These are phyloP conservation scores for Cervus canadensis DNA, from an alignment of 2,113 vertebrate genomes.

Conservation along the genomic window DNA sequence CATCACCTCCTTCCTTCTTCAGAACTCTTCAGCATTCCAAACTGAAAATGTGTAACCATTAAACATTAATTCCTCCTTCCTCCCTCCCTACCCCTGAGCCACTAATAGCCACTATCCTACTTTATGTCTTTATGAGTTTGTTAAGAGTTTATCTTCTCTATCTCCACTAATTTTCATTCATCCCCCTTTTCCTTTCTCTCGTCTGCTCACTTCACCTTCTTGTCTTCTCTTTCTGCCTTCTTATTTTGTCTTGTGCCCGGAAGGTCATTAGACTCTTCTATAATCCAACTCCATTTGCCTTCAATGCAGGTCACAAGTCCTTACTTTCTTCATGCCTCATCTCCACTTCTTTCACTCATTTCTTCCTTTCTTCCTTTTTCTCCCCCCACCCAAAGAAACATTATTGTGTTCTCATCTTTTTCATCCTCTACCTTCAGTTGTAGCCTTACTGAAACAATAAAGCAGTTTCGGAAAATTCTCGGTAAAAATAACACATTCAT, in stretches of 20 bases:
- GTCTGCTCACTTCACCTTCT: neutral
- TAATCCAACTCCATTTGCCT: neutral
- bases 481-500: neutral
- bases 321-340: neutral
- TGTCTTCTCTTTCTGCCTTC: neutral
- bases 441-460: neutral
- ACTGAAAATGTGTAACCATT: neutral
- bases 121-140: neutral
- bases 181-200: neutral
- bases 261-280: neutral
- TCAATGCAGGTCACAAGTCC: neutral
- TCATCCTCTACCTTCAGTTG: neutral
- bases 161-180: neutral
- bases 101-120: neutral
- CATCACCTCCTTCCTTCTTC: neutral
- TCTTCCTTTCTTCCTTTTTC: neutral
- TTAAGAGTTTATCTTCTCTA: neutral
- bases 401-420: neutral
- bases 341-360: neutral
- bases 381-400: neutral
- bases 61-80: neutral
- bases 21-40: neutral
- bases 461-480: neutral
- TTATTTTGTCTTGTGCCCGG: neutral
- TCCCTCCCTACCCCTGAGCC: neutral